phyloP scores from a whole-genome alignment of 2,113 vertebrate genomes.

The Cyprinodon brontotheroides region DNA sequence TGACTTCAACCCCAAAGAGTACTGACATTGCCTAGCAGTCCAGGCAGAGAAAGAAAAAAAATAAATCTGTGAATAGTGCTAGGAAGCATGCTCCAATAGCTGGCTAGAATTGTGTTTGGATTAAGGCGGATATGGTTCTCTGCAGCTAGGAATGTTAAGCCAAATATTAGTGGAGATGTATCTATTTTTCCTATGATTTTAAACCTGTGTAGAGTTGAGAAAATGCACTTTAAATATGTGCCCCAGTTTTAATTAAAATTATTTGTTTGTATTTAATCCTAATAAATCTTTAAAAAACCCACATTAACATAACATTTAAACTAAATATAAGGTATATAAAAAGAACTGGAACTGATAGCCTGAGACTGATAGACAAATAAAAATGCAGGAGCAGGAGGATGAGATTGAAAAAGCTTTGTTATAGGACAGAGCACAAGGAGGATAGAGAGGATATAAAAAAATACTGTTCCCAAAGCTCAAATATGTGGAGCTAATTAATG shows the following conservation, averaged over 20 bases:
- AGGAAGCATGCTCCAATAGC: not conserved
- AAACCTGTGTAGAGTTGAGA: not conserved
- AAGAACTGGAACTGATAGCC: not conserved
- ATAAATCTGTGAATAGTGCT: too few relatives aligned
- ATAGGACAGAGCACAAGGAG: constrained; percentile 2
- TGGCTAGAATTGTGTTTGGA: not conserved
- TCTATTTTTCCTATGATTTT: not conserved
- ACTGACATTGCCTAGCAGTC: too few relatives aligned
- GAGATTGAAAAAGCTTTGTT: not conserved
- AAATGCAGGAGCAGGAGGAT: constrained; percentile 1
- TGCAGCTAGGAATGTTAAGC: not conserved
- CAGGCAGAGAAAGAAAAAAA: too few relatives aligned
- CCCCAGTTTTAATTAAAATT: not conserved
- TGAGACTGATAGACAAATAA: constrained; percentile 34
- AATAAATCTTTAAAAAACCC: not conserved
- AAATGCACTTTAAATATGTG: not conserved
- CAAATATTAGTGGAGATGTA: not conserved
- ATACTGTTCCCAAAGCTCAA: constrained; percentile 31
- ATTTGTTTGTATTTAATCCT: not conserved
- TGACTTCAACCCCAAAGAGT: too few relatives aligned
- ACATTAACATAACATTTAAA: not conserved
- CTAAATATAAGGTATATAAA: not conserved
- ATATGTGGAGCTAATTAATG: constrained; percentile 70
- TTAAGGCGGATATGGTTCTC: not conserved
- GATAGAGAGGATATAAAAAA: constrained; percentile 38